Percentiles rank a stretch among this genome's conserved stretches.
Evolutionary conservation across 2,113 vertebrate species (phyloP).

Genomic region (Grammatotria lemairii): DNA sequence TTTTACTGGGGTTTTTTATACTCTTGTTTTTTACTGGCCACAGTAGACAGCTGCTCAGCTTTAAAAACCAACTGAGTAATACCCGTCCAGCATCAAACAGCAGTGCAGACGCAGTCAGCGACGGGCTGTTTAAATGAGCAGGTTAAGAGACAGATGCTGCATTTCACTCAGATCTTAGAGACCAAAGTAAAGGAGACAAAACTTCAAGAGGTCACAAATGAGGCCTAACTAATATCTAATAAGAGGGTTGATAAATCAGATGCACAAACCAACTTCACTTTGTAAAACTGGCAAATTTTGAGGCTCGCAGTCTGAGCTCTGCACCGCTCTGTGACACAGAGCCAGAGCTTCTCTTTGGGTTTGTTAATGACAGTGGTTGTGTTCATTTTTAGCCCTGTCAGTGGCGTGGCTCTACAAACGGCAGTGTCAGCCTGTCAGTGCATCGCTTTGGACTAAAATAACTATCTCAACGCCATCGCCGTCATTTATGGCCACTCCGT

Average conservation of each 20-base stretch:
- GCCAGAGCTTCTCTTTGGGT: conserved; percentile 6
- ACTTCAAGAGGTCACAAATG: background rate
- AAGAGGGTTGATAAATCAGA: background rate
- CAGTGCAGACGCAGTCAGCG: background rate
- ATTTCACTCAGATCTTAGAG: background rate
- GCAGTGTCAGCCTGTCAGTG: background rate
- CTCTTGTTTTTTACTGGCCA: background rate
- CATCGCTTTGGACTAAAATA: background rate
- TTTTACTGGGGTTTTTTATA: background rate
- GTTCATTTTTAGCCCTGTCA: conserved; percentile 15
- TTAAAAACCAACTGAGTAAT: background rate
- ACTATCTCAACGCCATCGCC: background rate
- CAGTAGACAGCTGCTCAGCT: background rate
- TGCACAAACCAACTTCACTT: background rate
- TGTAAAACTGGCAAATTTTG: background rate
- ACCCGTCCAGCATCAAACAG: background rate
- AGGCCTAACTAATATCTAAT: background rate
- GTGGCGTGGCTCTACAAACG: background rate
- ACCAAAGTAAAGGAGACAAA: background rate
- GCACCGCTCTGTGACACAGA: background rate
- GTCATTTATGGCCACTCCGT: background rate
- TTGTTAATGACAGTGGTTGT: conserved; percentile 35
- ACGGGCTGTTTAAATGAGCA: background rate
- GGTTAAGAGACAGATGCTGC: background rate
- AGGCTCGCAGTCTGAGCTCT: background rate